Evolutionary conservation across 2,113 vertebrate species (phyloP).

Genomic region (Carassius gibelio): DNA sequence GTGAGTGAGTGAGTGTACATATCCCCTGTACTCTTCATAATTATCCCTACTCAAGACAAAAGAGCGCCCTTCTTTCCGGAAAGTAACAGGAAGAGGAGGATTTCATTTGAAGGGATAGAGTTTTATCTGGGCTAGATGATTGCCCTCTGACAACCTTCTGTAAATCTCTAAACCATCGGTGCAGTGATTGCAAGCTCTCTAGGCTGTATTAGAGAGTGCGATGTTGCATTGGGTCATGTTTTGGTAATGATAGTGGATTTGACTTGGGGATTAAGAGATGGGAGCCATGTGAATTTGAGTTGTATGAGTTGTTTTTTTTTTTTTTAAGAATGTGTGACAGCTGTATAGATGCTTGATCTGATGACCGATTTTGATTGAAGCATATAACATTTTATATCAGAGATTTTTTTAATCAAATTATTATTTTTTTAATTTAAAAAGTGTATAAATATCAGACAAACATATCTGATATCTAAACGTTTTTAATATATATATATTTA

Average conservation of each 20-base stretch:
- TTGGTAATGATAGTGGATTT: slow-evolving; percentile 40
- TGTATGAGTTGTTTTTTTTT: not conserved
- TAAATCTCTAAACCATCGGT: slow-evolving; percentile 34
- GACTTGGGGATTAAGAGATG: slow-evolving; percentile 37
- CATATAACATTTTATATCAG: not conserved
- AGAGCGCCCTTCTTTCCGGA: slow-evolving; percentile 45
- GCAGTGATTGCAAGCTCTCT: slow-evolving; percentile 29
- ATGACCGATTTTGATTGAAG: not conserved
- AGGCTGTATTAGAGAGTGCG: slow-evolving; percentile 1
- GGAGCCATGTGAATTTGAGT: not conserved
- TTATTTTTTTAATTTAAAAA: not conserved
- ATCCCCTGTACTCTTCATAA: slow-evolving; percentile 50
- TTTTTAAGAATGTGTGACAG: not conserved
- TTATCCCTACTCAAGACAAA: slow-evolving; percentile 52
- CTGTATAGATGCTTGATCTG: not conserved
- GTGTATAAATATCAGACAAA: no score
- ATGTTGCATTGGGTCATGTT: slow-evolving; percentile 7
- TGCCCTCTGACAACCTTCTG: slow-evolving; percentile 38
- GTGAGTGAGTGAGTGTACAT: not conserved
- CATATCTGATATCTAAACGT: no score
- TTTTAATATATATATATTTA: no score
- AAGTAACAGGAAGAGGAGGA: slow-evolving; percentile 33
- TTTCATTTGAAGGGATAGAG: slow-evolving; percentile 41
- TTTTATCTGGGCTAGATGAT: slow-evolving; percentile 38
- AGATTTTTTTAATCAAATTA: not conserved